A percentile compares a stretch with the other conserved stretches of the same genome.
These are phyloP conservation scores for Sylvilagus bachmani DNA, from an alignment of 2,113 vertebrate species.

Conservation along the genomic window DNA sequence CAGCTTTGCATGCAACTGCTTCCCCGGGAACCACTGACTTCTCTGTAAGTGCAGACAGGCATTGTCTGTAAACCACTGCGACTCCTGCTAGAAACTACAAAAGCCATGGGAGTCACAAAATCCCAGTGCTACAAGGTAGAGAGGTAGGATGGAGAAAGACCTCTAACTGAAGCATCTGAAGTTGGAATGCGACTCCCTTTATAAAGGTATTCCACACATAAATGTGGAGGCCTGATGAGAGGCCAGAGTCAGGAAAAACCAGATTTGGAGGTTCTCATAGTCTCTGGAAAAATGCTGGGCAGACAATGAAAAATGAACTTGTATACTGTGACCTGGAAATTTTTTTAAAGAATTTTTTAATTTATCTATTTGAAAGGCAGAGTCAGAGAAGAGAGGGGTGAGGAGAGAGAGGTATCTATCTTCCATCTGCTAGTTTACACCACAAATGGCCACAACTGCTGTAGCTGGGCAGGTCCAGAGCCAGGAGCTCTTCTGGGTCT, in stretches of 20 bases:
- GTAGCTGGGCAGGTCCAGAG: no score
- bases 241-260: not conserved
- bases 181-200: not conserved
- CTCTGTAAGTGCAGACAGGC: not conserved
- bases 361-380: no score
- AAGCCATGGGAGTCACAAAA: not conserved
- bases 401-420: no score
- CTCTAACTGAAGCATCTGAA: not conserved
- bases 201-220: not conserved
- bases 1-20: rapidly evolving
- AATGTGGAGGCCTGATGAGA: not conserved
- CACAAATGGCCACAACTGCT: no score
- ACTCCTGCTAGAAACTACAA: not conserved
- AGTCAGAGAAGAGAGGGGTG: no score
- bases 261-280: rapidly evolving
- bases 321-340: not conserved
- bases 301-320: not conserved
- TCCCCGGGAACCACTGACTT: not conserved
- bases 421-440: no score
- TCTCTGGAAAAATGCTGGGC: not conserved
- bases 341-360: no score
- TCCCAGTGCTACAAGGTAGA: not conserved
- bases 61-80: not conserved
- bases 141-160: no score
- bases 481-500: no score